Conservation (phyloP, 2,113 vertebrate species). For the Oophaga pumilio region DNA sequence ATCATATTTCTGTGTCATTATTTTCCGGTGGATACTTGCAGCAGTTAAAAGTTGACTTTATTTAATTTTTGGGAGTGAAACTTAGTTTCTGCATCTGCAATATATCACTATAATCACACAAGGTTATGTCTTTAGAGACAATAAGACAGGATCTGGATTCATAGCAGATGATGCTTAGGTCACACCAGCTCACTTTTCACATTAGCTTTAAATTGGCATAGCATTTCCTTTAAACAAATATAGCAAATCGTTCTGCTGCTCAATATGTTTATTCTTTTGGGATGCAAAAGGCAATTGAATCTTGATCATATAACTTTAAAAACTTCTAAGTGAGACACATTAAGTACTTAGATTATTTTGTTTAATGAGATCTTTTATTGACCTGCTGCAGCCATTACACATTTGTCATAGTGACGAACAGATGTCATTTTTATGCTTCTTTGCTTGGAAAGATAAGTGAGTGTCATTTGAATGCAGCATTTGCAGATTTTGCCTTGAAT, state of each 20-base stretch:
- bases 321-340: conserved; percentile 50
- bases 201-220: conserved; percentile 47
- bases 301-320: conserved; percentile 51
- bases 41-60: not conserved
- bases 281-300: conserved; percentile 50
- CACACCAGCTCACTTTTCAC: conserved; percentile 38
- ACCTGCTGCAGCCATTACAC: conserved; percentile 40
- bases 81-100: conserved; percentile 14
- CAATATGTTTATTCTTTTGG: conserved; percentile 51
- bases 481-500: conserved; percentile 12
- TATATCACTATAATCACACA: conserved; percentile 8
- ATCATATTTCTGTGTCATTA: conserved; percentile 3
- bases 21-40: conserved; percentile 1
- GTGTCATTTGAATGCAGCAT: conserved; percentile 41
- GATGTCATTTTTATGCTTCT: conserved; percentile 48
- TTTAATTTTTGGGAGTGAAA: conserved; percentile 22
- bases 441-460: conserved; percentile 33
- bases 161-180: conserved; percentile 15
- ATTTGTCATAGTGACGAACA: conserved; percentile 54
- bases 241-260: conserved; percentile 40
- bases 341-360: conserved; percentile 39
- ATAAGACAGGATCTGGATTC: conserved; percentile 17
- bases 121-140: not conserved
- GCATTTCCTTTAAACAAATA: conserved; percentile 41
- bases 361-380: conserved; percentile 55